Conservation (phyloP, 2,113 vertebrate genomes). For the Chloebia gouldiae region DNA sequence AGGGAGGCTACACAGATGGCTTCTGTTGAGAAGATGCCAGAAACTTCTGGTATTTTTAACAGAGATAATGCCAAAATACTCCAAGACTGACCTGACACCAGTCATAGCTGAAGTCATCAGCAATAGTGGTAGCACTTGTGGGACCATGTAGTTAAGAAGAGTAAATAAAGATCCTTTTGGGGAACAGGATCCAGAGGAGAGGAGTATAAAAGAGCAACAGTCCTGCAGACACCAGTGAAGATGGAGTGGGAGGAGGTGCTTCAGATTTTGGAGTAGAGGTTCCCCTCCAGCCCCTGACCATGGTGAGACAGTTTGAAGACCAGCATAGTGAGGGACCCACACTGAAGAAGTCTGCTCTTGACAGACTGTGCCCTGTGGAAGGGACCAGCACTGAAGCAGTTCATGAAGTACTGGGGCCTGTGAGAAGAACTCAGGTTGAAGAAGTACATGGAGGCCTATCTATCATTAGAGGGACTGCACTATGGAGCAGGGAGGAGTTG, state of each 20-base stretch:
- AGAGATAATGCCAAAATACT: not conserved
- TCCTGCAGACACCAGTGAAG: not conserved
- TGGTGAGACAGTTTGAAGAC: not conserved
- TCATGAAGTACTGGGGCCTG: rapidly evolving
- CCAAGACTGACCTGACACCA: not conserved
- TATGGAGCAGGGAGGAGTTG: not conserved
- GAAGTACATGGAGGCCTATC: not conserved
- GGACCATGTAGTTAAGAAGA: not conserved
- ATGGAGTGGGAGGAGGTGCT: not conserved
- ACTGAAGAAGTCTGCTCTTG: not conserved
- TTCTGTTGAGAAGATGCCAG: not conserved
- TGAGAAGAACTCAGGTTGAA: not conserved
- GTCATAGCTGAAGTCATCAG: not conserved
- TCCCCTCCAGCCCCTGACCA: not conserved
- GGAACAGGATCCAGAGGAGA: not conserved
- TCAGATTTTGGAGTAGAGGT: not conserved
- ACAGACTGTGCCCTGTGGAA: not conserved
- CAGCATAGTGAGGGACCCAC: not conserved
- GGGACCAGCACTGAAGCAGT: not conserved
- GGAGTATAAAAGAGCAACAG: not conserved
- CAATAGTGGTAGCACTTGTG: not conserved
- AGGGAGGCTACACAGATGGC: too few species aligned
- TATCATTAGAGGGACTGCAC: not conserved
- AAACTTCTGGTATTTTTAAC: not conserved
- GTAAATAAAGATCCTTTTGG: not conserved